Conservation (phyloP, 1,140 invertebrate species). For the Temnothorax longispinosus region DNA sequence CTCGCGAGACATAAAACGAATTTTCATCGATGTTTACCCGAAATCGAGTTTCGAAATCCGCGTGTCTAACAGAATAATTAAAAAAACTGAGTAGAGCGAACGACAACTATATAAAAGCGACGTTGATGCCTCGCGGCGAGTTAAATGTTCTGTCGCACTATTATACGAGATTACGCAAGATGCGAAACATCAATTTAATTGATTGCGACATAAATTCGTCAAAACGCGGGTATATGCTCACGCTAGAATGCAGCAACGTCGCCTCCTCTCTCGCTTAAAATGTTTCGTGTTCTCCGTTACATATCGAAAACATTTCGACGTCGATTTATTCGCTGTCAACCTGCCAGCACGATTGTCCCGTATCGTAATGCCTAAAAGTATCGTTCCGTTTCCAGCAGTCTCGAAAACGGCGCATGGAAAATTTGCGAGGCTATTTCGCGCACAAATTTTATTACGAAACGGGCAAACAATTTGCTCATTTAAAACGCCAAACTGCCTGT, state of each 20-base stretch:
- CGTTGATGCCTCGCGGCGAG: background rate
- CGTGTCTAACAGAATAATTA: conserved; percentile 38
- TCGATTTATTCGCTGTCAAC: conserved; percentile 59
- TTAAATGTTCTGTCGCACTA: conserved; percentile 19
- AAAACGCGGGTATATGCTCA: conserved; percentile 4
- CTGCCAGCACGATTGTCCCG: conserved; percentile 56
- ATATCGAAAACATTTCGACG: conserved; percentile 60
- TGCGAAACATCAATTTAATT: conserved; percentile 48
- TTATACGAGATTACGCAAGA: conserved; percentile 48
- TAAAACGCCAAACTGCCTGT: conserved; percentile 18
- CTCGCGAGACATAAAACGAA: background rate
- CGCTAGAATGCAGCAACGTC: conserved; percentile 3
- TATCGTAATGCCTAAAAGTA: conserved; percentile 57
- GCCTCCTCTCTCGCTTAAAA: conserved; percentile 32
- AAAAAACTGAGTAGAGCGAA: background rate
- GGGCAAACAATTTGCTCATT: conserved; percentile 38
- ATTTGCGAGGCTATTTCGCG: conserved; percentile 45
- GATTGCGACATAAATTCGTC: conserved; percentile 57
- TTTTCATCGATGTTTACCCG: conserved; percentile 17
- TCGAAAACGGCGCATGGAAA: conserved; percentile 14
- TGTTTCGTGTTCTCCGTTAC: conserved; percentile 58
- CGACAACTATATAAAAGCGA: background rate
- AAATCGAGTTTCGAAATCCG: conserved; percentile 20
- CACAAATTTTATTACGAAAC: conserved; percentile 36
- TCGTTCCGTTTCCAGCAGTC: conserved; percentile 24